phyloP scores from a whole-genome alignment of 2,113 vertebrate species.

The Hepsetus odoe region DNA sequence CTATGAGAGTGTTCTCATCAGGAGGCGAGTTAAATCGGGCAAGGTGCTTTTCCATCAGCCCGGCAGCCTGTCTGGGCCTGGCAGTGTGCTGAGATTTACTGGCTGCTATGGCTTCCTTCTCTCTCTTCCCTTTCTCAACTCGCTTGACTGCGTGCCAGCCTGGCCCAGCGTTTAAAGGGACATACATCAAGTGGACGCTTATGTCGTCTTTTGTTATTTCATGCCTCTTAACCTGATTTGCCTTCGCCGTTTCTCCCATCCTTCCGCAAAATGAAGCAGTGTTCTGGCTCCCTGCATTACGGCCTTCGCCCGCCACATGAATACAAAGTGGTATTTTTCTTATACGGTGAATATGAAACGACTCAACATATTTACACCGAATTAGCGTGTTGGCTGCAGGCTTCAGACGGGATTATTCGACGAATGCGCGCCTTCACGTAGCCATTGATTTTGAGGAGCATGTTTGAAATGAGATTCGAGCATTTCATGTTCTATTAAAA shows the following conservation, averaged over 20 bases:
- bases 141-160: slow-evolving; percentile 38
- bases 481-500: slow-evolving; percentile 25
- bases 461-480: slow-evolving; percentile 19
- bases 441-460: slow-evolving; percentile 19
- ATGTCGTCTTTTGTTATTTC: slow-evolving; percentile 47
- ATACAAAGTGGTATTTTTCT: slow-evolving; percentile 48
- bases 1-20: background rate
- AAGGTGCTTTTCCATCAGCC: background rate
- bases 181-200: slow-evolving; percentile 51
- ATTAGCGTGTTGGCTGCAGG: slow-evolving; percentile 35
- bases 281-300: slow-evolving; percentile 19
- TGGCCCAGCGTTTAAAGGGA: slow-evolving; percentile 51
- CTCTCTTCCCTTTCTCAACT: background rate
- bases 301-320: slow-evolving; percentile 3
- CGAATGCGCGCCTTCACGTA: slow-evolving; percentile 9
- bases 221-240: slow-evolving; percentile 51
- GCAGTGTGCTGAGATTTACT: slow-evolving; percentile 33
- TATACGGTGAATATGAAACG: slow-evolving; percentile 27
- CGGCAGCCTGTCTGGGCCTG: background rate
- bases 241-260: slow-evolving; percentile 31
- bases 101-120: slow-evolving; percentile 11
- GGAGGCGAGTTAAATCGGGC: background rate
- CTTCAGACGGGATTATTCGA: slow-evolving; percentile 27
- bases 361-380: slow-evolving; percentile 22
- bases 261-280: slow-evolving; percentile 47